Base-by-base conservation (phyloP, 2,888 invertebrate species). In the Endomychus coccineus region DNA sequence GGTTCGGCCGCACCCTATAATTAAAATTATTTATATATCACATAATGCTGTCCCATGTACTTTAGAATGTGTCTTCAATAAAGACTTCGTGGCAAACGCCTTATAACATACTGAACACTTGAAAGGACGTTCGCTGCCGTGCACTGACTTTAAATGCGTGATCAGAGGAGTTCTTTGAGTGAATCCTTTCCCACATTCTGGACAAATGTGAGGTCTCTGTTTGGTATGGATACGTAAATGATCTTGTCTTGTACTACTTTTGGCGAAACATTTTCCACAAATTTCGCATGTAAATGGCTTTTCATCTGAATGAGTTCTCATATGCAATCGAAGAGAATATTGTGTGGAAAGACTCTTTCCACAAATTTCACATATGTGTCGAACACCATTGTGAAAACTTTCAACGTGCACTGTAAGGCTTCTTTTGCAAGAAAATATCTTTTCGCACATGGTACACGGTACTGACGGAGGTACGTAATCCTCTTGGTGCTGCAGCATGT, bases 191-290 rank as follows among this genome's bases (percentile, higher is more conserved):
- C 31, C 39, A 34, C 52, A 52, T 5, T 42, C 21, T 3, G 29
- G 36, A 36, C 76, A 75, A 1, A 69, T 60, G 43, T 70, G 71
- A 11, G 72, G 60, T 34, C 64, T 63, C 42, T 73, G 73, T 14
- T 73, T 73, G 0, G 71, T 72, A 35, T 74, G 74, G 37, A 70
- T 70, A 21, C 73, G 55, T 15, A 58, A 59, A 44, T 74, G 74
- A 3, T 67, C 62, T 5, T 67, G 67, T 23, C 73, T 46, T 0
- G 71, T 68, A 40, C 67, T 68, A 40, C 67, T 66, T 40, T 72
- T 68, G 25, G 71, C 70, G 47, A 75, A 76, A 1, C 67, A 51
- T 44, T 73, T 74, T 22, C 69, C 70, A 39, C 76, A 75, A 34
- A 66, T 62, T 7, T 71, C 67, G 40, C 75, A 75, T 11, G 67